Evolutionary conservation across 2,888 invertebrate genomes (phyloP), one percentile per base, ranked within the genome.

Genomic region (Gastrophysa polygoni): DNA sequence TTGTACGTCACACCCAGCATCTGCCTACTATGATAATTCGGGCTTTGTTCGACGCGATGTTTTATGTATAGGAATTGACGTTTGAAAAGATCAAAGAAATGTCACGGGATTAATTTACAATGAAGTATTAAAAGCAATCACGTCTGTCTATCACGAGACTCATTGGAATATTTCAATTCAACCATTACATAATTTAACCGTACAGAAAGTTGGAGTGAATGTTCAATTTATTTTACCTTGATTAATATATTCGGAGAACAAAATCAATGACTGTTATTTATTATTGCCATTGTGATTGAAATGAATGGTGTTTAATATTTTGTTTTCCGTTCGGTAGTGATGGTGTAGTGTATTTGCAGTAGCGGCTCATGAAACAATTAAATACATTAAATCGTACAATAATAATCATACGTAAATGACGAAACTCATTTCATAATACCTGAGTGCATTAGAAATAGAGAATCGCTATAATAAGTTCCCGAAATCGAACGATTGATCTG

Each of bases 231-330:
- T 65, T 62, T 58, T 49, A 63, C 63, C 61, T 67, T 70, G 69
- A 70, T 69, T 68, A 70, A 70, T 69, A 65, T 64, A 69, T 69
- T 61, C 59, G 55, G 65, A 57, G 68, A 73, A 71, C 63, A 66
- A 68, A 71, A 75, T 73, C 72, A 74, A 75, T 73, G 64, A 70
- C 48, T 50, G 70, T 69, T 71, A 71, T 72, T 73, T 72, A 73
- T 75, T 72, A 69, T 70, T 71, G 69, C 70, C 71, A 70, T 76
- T 73, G 75, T 72, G 68, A 68, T 64, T 67, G 74, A 74, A 74
- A 73, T 79, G 78, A 79, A 78, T 77, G 77, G 77, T 78, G 76
- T 71, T 70, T 74, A 71, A 72, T 75, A 74, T 75, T 74, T 54
- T 74, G 73, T 75, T 77, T 75, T 73, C 73, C 70, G 71, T 76